These are phyloP conservation scores for Pan paniscus DNA, from an alignment of 2,113 vertebrate species.

Conservation along the genomic window DNA sequence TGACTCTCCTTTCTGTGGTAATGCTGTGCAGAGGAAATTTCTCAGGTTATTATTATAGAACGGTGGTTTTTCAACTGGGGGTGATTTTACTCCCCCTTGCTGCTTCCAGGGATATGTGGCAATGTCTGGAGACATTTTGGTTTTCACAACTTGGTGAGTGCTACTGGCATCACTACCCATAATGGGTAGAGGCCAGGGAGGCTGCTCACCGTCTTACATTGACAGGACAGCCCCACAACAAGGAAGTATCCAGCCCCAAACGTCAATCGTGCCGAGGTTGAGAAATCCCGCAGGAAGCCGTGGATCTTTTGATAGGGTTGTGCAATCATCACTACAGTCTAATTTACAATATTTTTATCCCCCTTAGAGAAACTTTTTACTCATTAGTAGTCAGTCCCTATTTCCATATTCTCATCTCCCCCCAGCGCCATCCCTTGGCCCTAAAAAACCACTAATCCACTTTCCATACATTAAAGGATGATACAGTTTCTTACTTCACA, in stretches of 20 bases:
- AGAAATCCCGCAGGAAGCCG: background rate
- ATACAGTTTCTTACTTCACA: too few relatives aligned
- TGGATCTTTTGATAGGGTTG: accelerated
- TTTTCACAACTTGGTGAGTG: background rate
- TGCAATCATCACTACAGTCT: background rate
- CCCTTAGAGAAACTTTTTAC: background rate
- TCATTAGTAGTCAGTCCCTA: background rate
- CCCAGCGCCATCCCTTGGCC: too few relatives aligned
- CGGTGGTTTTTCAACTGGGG: background rate
- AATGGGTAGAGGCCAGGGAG: background rate
- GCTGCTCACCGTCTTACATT: too few relatives aligned
- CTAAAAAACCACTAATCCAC: background rate
- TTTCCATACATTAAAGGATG: background rate
- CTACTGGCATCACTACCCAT: too few relatives aligned
- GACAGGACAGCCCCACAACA: too few relatives aligned
- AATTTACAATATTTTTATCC: background rate
- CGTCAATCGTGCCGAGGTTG: accelerated
- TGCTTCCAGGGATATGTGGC: background rate
- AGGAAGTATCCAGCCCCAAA: background rate
- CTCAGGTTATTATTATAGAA: background rate
- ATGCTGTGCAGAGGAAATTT: background rate
- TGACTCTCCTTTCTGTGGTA: background rate
- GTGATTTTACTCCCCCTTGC: background rate
- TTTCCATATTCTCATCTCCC: background rate
- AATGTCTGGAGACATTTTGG: background rate